These are phyloP conservation scores for Calameuta pallipes DNA, from an alignment of 2,888 invertebrate genomes.

Conservation along the genomic window DNA sequence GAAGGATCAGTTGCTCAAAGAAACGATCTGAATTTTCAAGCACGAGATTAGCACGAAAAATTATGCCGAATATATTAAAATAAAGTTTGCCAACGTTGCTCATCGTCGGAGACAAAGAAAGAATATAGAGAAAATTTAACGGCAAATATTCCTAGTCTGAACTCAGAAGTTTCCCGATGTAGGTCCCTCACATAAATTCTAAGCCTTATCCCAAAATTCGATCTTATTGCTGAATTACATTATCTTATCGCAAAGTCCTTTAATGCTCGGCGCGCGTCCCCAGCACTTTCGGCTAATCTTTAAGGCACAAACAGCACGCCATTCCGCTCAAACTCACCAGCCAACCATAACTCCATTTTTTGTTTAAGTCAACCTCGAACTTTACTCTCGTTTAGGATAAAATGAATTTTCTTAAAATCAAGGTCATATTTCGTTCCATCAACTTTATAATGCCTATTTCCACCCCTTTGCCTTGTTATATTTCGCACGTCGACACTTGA, in stretches of 20 bases:
- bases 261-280: not conserved
- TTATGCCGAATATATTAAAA: not conserved
- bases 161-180: not conserved
- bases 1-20: not conserved
- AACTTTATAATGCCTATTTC: not conserved
- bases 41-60: not conserved
- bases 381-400: not conserved
- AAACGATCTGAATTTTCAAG: not conserved
- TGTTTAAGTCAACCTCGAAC: not conserved
- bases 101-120: not conserved
- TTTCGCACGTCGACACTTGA: not conserved
- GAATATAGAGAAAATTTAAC: not conserved
- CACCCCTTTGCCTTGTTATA: not conserved
- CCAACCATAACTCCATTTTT: not conserved
- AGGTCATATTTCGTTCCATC: not conserved
- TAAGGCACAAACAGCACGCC: not conserved
- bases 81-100: not conserved
- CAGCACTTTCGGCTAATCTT: not conserved
- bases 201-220: not conserved
- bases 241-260: not conserved
- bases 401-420: not conserved
- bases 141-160: not conserved
- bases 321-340: not conserved
- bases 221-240: not conserved
- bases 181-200: not conserved